Evolutionary conservation across 2,888 invertebrate genomes (phyloP), one percentile per base, ranked within the genome.

Genomic region (Ophioninae sp.): DNA sequence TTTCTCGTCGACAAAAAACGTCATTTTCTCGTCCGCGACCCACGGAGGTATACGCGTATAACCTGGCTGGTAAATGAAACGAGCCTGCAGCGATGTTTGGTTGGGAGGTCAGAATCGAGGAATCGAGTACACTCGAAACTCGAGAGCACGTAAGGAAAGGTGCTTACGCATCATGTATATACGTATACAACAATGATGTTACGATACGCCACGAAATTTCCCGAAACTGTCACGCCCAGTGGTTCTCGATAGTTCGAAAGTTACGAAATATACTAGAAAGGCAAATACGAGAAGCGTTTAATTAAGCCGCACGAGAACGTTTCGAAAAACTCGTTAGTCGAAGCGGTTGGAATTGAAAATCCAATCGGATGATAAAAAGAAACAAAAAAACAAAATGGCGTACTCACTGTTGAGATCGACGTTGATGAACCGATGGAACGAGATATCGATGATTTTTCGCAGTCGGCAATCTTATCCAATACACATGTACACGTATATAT

Each of bases 111-210:
- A 41, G n/a, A 17, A 65, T 8, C 37, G 8, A 58, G 22, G 39
- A 58, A 8, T 67, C 56, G 58, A 58, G 58, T n/a, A n/a, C 39
- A 22, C 20, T 77, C 64, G 67, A 59, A 68, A 68, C 68, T 77
- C 44, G 30, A 77, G 68, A 44, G n/a, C n/a, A 75, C 23, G 51
- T n/a, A 30, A 63, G n/a, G 63, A 64, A 77, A 30, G 68, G 39
- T 44, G 67, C 68, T 67, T 68, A 44, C 68, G 39, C 13, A 7
- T 61, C 23, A 39, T 51, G 37, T 22, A 39, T 6, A 59, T 39
- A 67, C 22, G 17, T 44, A 58, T n/a, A 37, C 6, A 37, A 9
- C 56, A 39, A 23, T 20, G 37, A 23, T 30, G 44, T 61, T 41
- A 68, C 41, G 22, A 74, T 74, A 51, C 51, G 30, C 41, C n/a